Evolutionary conservation across 2,113 vertebrate genomes (phyloP).

Genomic region (Jaculus jaculus): DNA sequence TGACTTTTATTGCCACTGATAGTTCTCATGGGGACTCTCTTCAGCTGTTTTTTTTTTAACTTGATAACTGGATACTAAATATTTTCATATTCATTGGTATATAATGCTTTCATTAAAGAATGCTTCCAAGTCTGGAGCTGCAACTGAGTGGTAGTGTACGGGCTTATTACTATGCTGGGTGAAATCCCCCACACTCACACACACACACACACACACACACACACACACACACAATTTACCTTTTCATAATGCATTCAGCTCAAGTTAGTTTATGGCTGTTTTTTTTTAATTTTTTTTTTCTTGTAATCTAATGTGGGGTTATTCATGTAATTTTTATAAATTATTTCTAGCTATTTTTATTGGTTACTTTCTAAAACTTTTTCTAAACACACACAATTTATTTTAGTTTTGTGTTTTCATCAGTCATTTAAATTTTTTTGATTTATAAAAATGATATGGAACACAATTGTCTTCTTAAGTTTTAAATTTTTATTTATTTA

Average conservation of each 20-base stretch:
- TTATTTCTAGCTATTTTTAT: not conserved
- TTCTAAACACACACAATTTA: too few species aligned
- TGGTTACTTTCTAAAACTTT: not conserved
- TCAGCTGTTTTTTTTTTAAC: not conserved
- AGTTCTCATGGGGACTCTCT: not conserved
- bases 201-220: too few species aligned
- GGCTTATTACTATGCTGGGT: too few species aligned
- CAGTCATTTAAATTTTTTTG: not conserved
- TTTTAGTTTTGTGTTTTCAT: too few species aligned
- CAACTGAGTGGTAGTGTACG: too few species aligned
- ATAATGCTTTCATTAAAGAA: too few species aligned
- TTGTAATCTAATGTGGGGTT: not conserved
- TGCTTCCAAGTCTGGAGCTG: too few species aligned
- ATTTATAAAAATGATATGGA: not conserved
- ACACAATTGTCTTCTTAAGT: not conserved
- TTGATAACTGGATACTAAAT: not conserved
- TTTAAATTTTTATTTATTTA: too few species aligned
- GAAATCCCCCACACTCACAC: too few species aligned
- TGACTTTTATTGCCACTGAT: not conserved
- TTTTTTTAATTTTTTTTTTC: not conserved
- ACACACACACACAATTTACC: not conserved
- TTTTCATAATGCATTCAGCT: not conserved
- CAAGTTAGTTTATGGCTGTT: not conserved
- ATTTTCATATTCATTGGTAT: not conserved
- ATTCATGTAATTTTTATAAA: conserved; percentile 11